A percentile compares a stretch with the other conserved stretches of the same genome.
phyloP scores from a whole-genome alignment of 23 tunicate species.

The Styela plicata region DNA sequence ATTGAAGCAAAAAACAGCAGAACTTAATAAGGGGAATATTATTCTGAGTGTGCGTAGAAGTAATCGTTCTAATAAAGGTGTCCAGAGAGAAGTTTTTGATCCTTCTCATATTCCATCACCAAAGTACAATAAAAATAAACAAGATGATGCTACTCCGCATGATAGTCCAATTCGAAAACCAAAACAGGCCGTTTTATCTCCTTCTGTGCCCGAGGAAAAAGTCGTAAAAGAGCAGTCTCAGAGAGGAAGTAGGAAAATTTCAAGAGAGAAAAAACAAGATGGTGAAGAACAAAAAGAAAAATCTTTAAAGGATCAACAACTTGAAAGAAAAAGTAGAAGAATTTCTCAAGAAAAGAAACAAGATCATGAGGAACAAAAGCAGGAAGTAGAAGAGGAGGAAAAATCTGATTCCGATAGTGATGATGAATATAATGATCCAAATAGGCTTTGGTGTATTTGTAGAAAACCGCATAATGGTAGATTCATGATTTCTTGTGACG shows the following conservation, averaged over 20 bases:
- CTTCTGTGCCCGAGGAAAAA: not conserved
- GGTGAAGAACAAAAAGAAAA: not conserved
- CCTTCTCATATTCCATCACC: constrained; percentile 70
- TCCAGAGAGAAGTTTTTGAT: constrained; percentile 66
- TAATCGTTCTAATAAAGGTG: constrained; percentile 61
- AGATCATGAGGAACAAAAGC: constrained; percentile 7
- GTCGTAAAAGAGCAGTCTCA: not conserved
- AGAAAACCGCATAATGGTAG: constrained; percentile 71
- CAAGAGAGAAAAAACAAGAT: too few relatives aligned
- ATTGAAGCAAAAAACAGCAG: not conserved
- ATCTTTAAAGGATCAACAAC: too few relatives aligned
- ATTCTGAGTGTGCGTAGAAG: constrained; percentile 34
- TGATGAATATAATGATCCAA: constrained; percentile 65
- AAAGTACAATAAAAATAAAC: constrained; percentile 7
- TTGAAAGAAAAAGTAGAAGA: not conserved
- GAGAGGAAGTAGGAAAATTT: not conserved
- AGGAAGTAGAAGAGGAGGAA: not conserved
- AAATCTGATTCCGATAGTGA: constrained; percentile 27
- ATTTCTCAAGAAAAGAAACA: not conserved
- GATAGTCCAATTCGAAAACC: not conserved
- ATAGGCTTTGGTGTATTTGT: constrained; percentile 78
- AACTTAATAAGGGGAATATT: not conserved
- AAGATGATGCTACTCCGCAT: not conserved
- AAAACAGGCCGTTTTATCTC: not conserved
- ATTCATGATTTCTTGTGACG: constrained; percentile 87